Percentiles rank a stretch among this genome's conserved stretches.
phyloP scores from a whole-genome alignment of 2,888 invertebrate genomes.

The Idaea biselata region DNA sequence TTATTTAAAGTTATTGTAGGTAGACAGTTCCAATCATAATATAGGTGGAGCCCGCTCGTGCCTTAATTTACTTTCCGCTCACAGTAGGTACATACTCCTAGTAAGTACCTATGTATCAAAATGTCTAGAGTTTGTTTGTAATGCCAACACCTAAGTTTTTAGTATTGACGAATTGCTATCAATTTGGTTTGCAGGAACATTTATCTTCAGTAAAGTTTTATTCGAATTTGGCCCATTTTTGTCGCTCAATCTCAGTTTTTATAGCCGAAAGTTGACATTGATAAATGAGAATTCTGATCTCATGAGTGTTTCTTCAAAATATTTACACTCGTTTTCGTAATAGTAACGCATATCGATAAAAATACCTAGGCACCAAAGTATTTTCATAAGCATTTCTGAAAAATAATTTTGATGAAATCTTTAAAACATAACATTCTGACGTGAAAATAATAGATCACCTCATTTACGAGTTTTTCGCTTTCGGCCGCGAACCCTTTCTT shows the following conservation, averaged over 20 bases:
- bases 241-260: neutral
- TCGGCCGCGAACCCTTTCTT: constrained; percentile 10
- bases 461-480: neutral
- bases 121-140: neutral
- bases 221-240: neutral
- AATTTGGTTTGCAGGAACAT: neutral
- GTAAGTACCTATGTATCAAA: no score
- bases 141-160: constrained; percentile 7
- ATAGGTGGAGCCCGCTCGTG: no score
- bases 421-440: neutral
- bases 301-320: neutral
- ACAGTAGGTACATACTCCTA: no score
- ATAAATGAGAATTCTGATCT: neutral
- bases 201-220: neutral
- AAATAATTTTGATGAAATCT: neutral
- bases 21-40: no score
- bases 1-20: no score
- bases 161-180: neutral
- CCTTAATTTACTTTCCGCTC: no score
- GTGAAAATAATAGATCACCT: neutral
- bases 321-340: neutral
- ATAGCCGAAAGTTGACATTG: neutral
- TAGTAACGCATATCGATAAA: neutral
- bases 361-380: neutral
- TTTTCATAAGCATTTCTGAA: neutral